Evolutionary conservation across 2,113 vertebrate species (phyloP).

Genomic region (Oryzias woworae): DNA sequence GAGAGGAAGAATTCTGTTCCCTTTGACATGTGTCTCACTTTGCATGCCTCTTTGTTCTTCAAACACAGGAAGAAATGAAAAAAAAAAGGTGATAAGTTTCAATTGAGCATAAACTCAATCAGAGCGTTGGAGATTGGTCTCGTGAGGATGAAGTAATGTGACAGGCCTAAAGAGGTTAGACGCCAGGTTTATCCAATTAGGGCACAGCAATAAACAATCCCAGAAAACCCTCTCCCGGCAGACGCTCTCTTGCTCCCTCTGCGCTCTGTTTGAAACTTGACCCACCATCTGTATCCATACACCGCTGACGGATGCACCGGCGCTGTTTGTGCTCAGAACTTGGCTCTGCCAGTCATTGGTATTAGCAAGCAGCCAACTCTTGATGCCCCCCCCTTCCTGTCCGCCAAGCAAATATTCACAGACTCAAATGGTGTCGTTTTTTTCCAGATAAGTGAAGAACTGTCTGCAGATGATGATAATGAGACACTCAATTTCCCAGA

Average conservation of each 20-base stretch:
- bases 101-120: conserved; percentile 69
- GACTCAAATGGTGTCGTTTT: conserved; percentile 51
- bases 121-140: conserved; percentile 61
- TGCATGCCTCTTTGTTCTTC: conserved; percentile 19
- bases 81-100: conserved; percentile 60
- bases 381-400: conserved; percentile 16
- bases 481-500: conserved; percentile 63
- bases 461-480: conserved; percentile 65
- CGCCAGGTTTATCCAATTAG: conserved; percentile 72
- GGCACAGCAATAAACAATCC: conserved; percentile 73
- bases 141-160: conserved; percentile 70
- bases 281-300: conserved; percentile 56
- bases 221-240: conserved; percentile 49
- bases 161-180: conserved; percentile 75
- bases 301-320: conserved; percentile 53
- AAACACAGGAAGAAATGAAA: conserved; percentile 25
- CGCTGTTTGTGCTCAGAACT: conserved; percentile 43
- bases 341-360: conserved; percentile 33
- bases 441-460: conserved; percentile 61
- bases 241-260: conserved; percentile 30
- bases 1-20: neutral
- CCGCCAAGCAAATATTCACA: conserved; percentile 65
- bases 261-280: conserved; percentile 60
- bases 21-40: conserved; percentile 15
- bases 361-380: conserved; percentile 14